Conservation (phyloP, 2,797 vertebrate species). For the Amniataba percoides region DNA sequence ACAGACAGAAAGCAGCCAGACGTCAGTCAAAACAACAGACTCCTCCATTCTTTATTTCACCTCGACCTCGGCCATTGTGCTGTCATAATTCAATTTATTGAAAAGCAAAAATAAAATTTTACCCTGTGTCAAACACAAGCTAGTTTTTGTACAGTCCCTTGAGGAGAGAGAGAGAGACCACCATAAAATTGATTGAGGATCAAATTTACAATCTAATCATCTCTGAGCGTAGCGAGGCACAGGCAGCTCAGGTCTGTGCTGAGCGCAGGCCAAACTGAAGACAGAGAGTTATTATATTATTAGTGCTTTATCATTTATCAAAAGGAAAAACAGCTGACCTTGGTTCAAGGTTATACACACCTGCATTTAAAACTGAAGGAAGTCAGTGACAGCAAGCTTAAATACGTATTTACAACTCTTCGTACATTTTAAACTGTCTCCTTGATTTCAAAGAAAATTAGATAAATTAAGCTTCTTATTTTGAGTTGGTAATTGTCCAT, state of each 20-base stretch:
- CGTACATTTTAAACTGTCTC: no score
- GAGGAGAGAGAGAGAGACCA: background rate
- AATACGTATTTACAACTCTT: background rate
- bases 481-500: background rate
- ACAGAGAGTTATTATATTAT: constrained; percentile 51
- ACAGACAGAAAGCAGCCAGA: constrained; percentile 34
- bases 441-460: background rate
- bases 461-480: background rate
- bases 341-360: constrained; percentile 46
- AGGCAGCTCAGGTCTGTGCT: constrained; percentile 22
- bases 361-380: constrained; percentile 10
- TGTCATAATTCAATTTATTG: constrained; percentile 26
- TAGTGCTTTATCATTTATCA: constrained; percentile 43
- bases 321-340: constrained; percentile 26
- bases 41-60: constrained; percentile 28
- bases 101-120: constrained; percentile 31
- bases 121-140: constrained; percentile 32
- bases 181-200: constrained; percentile 71
- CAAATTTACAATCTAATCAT: constrained; percentile 73
- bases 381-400: no score
- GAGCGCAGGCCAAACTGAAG: constrained; percentile 37
- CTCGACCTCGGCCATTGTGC: constrained; percentile 9
- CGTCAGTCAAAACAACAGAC: constrained; percentile 11
- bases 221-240: constrained; percentile 19
- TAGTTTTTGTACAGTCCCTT: constrained; percentile 55